These are phyloP conservation scores for Ips typographus DNA, from an alignment of 1,140 invertebrate species.

Conservation along the genomic window DNA sequence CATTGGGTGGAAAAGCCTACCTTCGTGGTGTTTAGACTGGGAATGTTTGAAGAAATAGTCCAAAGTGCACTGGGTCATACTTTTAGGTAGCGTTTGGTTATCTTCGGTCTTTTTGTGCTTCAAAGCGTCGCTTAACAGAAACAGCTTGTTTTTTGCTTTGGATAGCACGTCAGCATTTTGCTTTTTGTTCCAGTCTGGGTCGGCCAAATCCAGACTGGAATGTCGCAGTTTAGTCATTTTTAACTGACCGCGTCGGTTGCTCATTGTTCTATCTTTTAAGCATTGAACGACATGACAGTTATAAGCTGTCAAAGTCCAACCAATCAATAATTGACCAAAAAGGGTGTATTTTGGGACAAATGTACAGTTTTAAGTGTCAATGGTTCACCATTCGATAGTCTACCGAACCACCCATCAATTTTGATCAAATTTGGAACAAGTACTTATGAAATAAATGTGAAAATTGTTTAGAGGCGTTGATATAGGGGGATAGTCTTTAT, in stretches of 20 bases:
- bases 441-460: too few relatives aligned
- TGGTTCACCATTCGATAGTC: too few relatives aligned
- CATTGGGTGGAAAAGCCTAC: not conserved
- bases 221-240: constrained; percentile 45
- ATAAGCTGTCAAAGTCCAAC: too few relatives aligned
- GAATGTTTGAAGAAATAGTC: constrained; percentile 48
- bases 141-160: constrained; percentile 48
- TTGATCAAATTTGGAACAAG: too few relatives aligned
- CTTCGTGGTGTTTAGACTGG: constrained; percentile 37
- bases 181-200: constrained; percentile 42
- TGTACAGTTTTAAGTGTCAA: too few relatives aligned
- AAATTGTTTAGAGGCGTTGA: too few relatives aligned
- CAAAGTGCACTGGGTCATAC: constrained; percentile 47
- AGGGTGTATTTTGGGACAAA: too few relatives aligned
- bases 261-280: constrained; percentile 11
- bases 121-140: constrained; percentile 43
- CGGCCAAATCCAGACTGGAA: constrained; percentile 48
- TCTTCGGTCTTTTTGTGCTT: constrained; percentile 40
- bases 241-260: constrained; percentile 15
- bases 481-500: too few relatives aligned
- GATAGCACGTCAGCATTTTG: constrained; percentile 46
- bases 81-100: constrained; percentile 31
- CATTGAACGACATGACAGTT: too few relatives aligned
- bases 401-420: too few relatives aligned
- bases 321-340: too few relatives aligned